Conservation (phyloP, 2,797 vertebrate species). For the Eremophila alpestris region DNA sequence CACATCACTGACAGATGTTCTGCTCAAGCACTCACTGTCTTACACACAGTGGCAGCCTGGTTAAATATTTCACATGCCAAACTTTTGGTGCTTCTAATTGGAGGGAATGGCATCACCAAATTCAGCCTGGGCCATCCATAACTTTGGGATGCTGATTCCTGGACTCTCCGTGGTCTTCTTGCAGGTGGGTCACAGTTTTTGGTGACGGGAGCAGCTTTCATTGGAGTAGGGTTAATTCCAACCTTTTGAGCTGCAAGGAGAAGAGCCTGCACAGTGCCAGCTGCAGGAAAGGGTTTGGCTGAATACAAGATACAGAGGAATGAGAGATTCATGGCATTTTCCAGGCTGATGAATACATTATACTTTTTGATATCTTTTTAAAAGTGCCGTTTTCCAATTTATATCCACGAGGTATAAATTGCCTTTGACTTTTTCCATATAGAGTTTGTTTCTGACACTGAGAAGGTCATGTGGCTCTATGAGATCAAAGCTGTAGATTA, state of each 20-base stretch:
- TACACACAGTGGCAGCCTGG: not conserved
- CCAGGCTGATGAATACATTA: not conserved
- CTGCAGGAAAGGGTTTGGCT: not conserved
- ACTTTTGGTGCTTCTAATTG: not conserved
- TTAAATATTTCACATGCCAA: not conserved
- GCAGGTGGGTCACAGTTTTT: not conserved
- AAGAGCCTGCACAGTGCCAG: not conserved
- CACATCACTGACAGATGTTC: constrained; percentile 60
- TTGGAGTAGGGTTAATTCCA: not conserved
- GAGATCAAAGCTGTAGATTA: not conserved
- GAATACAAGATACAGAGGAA: not conserved
- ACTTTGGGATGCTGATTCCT: accelerated
- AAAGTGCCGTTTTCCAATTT: not conserved
- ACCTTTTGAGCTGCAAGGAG: not conserved
- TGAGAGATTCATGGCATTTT: not conserved
- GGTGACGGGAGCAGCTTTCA: not conserved
- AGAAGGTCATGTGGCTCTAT: not conserved
- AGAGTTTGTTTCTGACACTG: not conserved
- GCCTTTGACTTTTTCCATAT: not conserved
- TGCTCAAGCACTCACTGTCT: not conserved
- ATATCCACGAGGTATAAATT: not conserved
- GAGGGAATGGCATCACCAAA: not conserved
- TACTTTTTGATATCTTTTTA: not conserved
- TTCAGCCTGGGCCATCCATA: not conserved
- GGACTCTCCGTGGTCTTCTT: not conserved